Evolutionary conservation across 1,140 invertebrate genomes (phyloP), one percentile per base, ranked within the genome.

Genomic region (Drosophila pseudoobscura): DNA sequence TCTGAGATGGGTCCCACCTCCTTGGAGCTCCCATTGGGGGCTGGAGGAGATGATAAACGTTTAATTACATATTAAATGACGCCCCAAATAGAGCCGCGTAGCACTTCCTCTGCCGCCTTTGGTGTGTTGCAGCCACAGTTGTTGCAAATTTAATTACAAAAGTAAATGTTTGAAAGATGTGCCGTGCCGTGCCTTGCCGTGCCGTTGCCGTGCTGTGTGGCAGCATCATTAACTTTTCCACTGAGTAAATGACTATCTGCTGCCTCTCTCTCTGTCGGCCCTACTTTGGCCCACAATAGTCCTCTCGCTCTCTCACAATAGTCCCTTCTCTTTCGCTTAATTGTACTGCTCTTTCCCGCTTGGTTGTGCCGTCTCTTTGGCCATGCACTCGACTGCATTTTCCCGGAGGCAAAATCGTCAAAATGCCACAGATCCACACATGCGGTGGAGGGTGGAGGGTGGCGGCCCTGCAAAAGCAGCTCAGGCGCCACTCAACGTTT

Each of bases 111-210:
- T 26, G 5, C 24, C 35, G 35, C 26, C 20, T 20, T 20, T 20
- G 29, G 57, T 58, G 53, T 53, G 20, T 29, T 61, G 55, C 44
- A 55, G 53, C 2, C 58, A 8, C 63, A 59, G 62, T 62, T 82
- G 61, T 52, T 80, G 43, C 24, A 47, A 87, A 65, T 78, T 78
- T 88, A 88, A 88, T 88, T 88, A 82, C 66, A 71, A 88, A 61
- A 76, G 69, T 87, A 85, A 87, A 78, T 74, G 68, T 64, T 39
- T 74, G 45, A 54, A 75, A 63, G 74, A 80, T 73, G 60, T 61
- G 54, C 44, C 46, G 39, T 53, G 24, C 24, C 5, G 24, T 20
- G 20, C 20, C 2, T 1, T 20, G 39, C 45, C n/a, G 45, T 39
- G 53, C 20, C 2, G 20, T 20, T n/a, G n/a, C 20, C 2, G 20